Conservation (phyloP, 2,797 vertebrate genomes). For the Hafferia zeledoni region DNA sequence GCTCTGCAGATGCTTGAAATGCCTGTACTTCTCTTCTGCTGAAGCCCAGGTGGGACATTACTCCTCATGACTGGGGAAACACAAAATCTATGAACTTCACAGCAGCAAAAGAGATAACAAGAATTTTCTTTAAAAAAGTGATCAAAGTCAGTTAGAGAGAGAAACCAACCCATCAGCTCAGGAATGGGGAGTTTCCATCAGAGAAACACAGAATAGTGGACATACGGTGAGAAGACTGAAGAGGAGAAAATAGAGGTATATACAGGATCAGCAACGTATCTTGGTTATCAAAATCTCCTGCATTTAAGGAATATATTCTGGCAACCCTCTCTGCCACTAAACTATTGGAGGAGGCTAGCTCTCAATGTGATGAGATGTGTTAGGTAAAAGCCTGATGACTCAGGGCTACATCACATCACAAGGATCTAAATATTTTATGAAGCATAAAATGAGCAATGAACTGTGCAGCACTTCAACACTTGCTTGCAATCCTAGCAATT, state of each 20-base stretch:
- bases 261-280: not conserved
- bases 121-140: not conserved
- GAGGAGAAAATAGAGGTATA: not conserved
- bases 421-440: conserved; percentile 65
- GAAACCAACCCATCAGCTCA: not conserved
- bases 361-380: not conserved
- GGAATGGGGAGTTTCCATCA: not conserved
- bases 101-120: not conserved
- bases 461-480: conserved; percentile 21
- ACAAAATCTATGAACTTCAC: not conserved
- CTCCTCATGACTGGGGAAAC: not conserved
- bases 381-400: conserved; percentile 50
- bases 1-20: not conserved
- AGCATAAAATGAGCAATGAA: conserved; percentile 53
- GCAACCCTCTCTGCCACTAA: not conserved
- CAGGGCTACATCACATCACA: not conserved
- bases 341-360: not conserved
- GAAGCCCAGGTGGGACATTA: not conserved
- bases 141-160: not conserved
- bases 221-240: not conserved
- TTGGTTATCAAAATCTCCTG: not conserved
- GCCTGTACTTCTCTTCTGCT: not conserved
- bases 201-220: not conserved
- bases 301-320: not conserved
- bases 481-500: conserved; percentile 27